Evolutionary conservation across 2,113 vertebrate species (phyloP).

Genomic region (Propithecus coquereli): DNA sequence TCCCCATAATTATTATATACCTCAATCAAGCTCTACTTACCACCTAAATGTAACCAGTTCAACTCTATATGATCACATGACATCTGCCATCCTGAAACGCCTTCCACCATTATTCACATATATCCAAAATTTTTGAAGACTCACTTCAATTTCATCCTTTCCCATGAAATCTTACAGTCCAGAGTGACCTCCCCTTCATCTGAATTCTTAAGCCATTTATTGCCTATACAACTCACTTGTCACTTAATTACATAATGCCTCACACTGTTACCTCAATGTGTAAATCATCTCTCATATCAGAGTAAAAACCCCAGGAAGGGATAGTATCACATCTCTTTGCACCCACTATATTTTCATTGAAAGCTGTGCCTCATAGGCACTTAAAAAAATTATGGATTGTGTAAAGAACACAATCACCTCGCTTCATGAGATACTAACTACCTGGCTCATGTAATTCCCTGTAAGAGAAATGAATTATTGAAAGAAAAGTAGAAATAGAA

Average conservation of each 20-base stretch:
- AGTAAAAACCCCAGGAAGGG: neutral
- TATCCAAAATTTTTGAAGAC: neutral
- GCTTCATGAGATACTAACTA: slow-evolving; percentile 36
- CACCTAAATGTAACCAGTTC: neutral
- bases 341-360: neutral
- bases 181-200: neutral
- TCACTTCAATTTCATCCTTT: slow-evolving; percentile 10
- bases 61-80: neutral
- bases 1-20: neutral
- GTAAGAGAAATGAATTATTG: slow-evolving; percentile 53
- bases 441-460: slow-evolving; percentile 10
- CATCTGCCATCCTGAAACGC: neutral
- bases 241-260: neutral
- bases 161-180: neutral
- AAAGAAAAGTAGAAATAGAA: slow-evolving; percentile 50
- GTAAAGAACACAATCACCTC: slow-evolving; percentile 20
- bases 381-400: slow-evolving; percentile 2
- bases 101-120: neutral
- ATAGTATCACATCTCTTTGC: neutral
- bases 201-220: slow-evolving; percentile 5
- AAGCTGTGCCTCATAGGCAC: neutral
- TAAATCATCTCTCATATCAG: neutral
- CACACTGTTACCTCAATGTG: slow-evolving; percentile 13
- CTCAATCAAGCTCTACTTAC: neutral
- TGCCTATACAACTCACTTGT: neutral